phyloP scores from a whole-genome alignment of 2,888 invertebrate genomes.

The Meliscaeva auricollis region DNA sequence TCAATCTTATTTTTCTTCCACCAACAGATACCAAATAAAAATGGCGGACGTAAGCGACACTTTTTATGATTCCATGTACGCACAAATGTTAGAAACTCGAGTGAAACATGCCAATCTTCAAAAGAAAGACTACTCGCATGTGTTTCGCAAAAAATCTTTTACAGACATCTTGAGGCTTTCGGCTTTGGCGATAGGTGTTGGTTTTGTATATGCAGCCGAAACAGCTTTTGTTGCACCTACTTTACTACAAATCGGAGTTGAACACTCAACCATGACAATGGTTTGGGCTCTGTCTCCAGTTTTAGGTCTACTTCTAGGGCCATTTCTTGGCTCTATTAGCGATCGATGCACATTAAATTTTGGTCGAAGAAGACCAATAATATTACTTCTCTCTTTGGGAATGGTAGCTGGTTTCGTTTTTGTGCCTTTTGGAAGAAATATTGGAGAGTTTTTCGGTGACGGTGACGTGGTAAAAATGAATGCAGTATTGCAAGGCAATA shows the following conservation, averaged over 20 bases:
- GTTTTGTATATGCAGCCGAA: slow-evolving; percentile 88
- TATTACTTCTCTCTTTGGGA: slow-evolving; percentile 86
- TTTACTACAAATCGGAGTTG: slow-evolving; percentile 86
- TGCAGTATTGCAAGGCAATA: slow-evolving; percentile 64
- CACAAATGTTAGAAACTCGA: slow-evolving; percentile 82
- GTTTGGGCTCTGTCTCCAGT: slow-evolving; percentile 84
- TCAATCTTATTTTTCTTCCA: neutral
- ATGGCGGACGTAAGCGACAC: neutral
- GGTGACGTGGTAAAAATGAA: slow-evolving; percentile 78
- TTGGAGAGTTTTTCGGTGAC: slow-evolving; percentile 85
- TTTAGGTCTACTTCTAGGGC: slow-evolving; percentile 84
- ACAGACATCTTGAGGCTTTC: slow-evolving; percentile 82
- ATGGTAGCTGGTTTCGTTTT: slow-evolving; percentile 86
- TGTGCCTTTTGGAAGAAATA: slow-evolving; percentile 86
- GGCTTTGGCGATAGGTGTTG: slow-evolving; percentile 85
- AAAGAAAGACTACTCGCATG: slow-evolving; percentile 83
- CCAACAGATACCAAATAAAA: neutral
- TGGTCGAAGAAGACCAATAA: slow-evolving; percentile 87
- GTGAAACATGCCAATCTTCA: slow-evolving; percentile 82
- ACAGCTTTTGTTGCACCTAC: slow-evolving; percentile 88
- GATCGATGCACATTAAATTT: slow-evolving; percentile 86
- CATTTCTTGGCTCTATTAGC: slow-evolving; percentile 86
- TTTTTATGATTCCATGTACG: slow-evolving; percentile 81
- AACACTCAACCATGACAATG: slow-evolving; percentile 86
- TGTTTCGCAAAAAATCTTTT: slow-evolving; percentile 82